These are phyloP conservation scores for Sminthurides bifidus DNA, from an alignment of 1,140 invertebrate species.

Conservation along the genomic window DNA sequence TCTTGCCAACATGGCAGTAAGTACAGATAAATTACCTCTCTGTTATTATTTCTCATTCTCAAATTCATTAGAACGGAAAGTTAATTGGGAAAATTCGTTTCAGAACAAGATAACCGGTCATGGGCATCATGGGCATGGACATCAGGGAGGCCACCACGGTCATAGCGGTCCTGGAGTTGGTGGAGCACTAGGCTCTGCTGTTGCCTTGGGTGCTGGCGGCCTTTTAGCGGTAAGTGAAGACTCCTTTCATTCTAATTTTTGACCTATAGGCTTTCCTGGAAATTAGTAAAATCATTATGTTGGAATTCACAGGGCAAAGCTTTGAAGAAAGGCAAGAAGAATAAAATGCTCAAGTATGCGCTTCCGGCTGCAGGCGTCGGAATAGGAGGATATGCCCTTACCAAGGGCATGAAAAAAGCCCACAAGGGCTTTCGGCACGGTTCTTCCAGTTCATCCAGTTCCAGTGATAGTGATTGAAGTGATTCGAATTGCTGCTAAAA, in stretches of 20 bases:
- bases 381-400: conserved; percentile 27
- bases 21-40: not conserved
- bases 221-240: conserved; percentile 29
- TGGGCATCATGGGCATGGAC: conserved; percentile 12
- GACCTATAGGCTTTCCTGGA: conserved; percentile 1
- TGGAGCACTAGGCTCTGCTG: conserved; percentile 29
- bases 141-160: conserved; percentile 11
- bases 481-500: too few species aligned
- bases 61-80: too few species aligned
- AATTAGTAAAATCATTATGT: conserved; percentile 3
- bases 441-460: too few species aligned
- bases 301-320: conserved; percentile 16
- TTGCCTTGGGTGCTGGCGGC: conserved; percentile 31
- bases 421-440: too few species aligned
- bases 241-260: not conserved
- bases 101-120: conserved; percentile 27
- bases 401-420: conserved; percentile 32
- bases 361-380: conserved; percentile 28
- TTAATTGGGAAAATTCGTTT: conserved; percentile 1
- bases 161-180: conserved; percentile 19
- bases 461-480: too few species aligned
- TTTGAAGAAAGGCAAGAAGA: conserved; percentile 30
- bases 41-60: not conserved
- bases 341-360: conserved; percentile 32
- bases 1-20: conserved; percentile 27